Conservation (phyloP, 1,140 invertebrate genomes). For the Drosophila asahinai region DNA sequence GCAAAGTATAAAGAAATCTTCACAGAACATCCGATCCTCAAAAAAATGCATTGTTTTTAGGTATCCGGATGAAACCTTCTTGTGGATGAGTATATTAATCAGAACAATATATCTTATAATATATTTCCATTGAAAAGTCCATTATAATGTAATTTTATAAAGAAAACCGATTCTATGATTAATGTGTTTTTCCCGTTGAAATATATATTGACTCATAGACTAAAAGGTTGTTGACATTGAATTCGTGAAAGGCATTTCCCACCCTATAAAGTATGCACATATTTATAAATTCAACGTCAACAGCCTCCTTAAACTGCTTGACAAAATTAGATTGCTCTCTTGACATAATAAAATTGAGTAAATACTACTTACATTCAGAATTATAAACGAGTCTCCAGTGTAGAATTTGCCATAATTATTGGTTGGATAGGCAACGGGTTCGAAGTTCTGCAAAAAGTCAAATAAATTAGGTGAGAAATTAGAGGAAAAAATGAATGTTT, state of each 20-base stretch:
- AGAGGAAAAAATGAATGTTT: constrained; percentile 16
- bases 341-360: too few relatives aligned
- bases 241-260: background rate
- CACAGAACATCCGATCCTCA: too few relatives aligned
- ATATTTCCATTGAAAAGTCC: too few relatives aligned
- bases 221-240: background rate
- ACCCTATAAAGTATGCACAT: background rate
- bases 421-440: constrained; percentile 90
- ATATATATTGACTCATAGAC: background rate
- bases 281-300: background rate
- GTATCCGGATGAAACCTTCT: too few relatives aligned
- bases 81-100: too few relatives aligned
- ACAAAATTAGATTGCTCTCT: background rate
- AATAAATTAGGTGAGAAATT: constrained; percentile 39
- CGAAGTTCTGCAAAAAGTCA: constrained; percentile 90
- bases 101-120: background rate
- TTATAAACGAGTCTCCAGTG: constrained; percentile 95
- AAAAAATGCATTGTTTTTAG: too few relatives aligned
- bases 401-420: constrained; percentile 95
- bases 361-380: constrained; percentile 91
- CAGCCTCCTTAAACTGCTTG: background rate
- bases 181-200: background rate
- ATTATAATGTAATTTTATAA: background rate
- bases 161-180: background rate
- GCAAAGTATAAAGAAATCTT: too few relatives aligned